phyloP scores from a whole-genome alignment of 2,797 vertebrate genomes.

The Premnoplex brunnescens region DNA sequence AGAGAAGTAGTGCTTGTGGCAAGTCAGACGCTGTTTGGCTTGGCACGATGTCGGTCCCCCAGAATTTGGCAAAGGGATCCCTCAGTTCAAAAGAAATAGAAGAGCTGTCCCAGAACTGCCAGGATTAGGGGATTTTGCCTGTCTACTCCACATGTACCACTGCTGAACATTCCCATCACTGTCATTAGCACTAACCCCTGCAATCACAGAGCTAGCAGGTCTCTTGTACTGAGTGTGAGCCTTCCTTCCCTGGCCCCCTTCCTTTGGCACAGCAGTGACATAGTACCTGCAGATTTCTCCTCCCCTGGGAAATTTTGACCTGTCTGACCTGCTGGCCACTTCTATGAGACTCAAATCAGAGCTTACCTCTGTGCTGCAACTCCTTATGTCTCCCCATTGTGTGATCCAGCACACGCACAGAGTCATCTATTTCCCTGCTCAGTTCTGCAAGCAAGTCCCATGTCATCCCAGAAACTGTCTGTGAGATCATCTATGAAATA shows the following conservation, averaged over 20 bases:
- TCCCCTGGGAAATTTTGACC: not conserved
- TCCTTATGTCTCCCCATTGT: accelerated
- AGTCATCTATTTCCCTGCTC: not conserved
- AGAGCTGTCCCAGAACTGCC: not conserved
- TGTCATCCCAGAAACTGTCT: not conserved
- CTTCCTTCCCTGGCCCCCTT: not conserved
- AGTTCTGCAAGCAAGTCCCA: not conserved
- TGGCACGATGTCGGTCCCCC: not conserved
- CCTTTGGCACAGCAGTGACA: not conserved
- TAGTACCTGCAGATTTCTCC: accelerated
- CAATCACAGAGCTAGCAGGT: not conserved
- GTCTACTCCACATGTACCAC: accelerated
- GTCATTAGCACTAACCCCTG: accelerated
- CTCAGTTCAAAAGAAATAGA: not conserved
- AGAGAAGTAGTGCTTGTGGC: not conserved
- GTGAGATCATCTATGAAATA: slow-evolving; percentile 24
- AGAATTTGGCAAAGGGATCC: not conserved
- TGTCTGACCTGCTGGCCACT: not conserved
- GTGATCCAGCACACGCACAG: not conserved
- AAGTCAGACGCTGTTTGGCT: not conserved
- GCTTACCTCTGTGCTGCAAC: not conserved
- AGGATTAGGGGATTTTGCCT: not conserved
- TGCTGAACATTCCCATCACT: not conserved
- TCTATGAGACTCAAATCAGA: not conserved
- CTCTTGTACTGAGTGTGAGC: not conserved